Percentiles rank a stretch among this genome's conserved stretches.
Conservation (phyloP, 2,888 invertebrate species). For the Clivina fossor region DNA sequence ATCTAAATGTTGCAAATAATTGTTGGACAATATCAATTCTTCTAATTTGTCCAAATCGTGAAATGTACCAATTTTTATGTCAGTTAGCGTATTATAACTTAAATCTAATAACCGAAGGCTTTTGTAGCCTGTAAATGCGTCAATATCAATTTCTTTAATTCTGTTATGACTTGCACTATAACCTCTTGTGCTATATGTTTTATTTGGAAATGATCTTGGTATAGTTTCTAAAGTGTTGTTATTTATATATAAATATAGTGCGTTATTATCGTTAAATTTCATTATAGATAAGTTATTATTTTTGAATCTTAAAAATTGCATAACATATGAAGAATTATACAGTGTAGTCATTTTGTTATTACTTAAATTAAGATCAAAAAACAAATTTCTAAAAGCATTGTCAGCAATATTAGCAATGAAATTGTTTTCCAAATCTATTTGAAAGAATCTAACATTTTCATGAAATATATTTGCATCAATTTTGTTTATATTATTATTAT, state of each 20-base stretch:
- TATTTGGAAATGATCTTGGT: neutral
- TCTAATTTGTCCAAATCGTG: neutral
- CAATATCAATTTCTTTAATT: constrained; percentile 4
- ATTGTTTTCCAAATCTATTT: neutral
- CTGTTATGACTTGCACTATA: neutral
- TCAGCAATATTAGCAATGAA: neutral
- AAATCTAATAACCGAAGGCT: neutral
- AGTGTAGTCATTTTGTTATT: neutral
- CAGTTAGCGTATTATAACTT: neutral
- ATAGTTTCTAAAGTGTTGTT: constrained; percentile 5
- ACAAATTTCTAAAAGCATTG: constrained; percentile 3
- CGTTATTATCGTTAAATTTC: too few relatives aligned
- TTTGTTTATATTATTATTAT: neutral
- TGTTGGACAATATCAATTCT: too few relatives aligned
- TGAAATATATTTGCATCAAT: too few relatives aligned
- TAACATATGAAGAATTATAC: too few relatives aligned
- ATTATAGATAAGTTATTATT: too few relatives aligned
- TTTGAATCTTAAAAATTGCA: too few relatives aligned
- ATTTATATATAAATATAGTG: neutral
- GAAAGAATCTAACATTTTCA: too few relatives aligned
- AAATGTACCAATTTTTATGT: neutral
- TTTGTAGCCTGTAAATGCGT: neutral
- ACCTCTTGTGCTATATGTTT: neutral
- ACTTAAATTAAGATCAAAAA: neutral
- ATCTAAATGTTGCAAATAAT: too few relatives aligned